Evolutionary conservation across 2,113 vertebrate genomes (phyloP), one percentile per base, ranked within the genome.

Genomic region (Gallinago media): DNA sequence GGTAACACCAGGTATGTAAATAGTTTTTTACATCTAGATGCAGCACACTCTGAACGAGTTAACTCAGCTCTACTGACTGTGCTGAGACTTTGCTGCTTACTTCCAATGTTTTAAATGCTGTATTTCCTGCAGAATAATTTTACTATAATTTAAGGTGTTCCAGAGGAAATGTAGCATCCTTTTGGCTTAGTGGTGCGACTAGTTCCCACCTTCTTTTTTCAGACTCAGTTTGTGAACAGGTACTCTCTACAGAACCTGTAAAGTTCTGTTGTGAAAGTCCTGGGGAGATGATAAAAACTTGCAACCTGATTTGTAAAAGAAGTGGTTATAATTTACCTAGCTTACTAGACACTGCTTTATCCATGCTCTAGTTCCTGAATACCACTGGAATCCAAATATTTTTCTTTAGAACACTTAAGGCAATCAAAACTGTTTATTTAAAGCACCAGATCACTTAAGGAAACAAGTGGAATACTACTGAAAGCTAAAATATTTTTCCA

Each of bases 351-450:
- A 36, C 9, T 67, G 38, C 9, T 74, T 80, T 71, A 40, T 83
- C 46, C 80, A 55, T 88, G 6, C 38, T 71, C 47, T 74, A 27
- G 34, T 36, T 88, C 21, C 36, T 59, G 27, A 89, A 54, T 88
- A 54, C 29, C 61, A 16, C 44, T 88, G 32, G 32, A 67, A 92
- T 91, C 40, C n/a, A 91, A 92, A 81, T 75, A 31, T 74, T 93
- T 91, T 97, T 86, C 52, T 95, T 90, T 68, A 81, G 38, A 88
- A 81, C 65, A 92, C 89, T 80, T 92, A 70, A 86, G 52, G 31
- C 61, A 93, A 86, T 93, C 55, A 72, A 71, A 96, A 38, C 32
- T 86, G 52, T 92, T 92, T 90, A 88, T 72, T 91, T 96, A 89
- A 88, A 94, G 11, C 32, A 40, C 29, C 50, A 44, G 71, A 78